Percentiles rank a stretch among this genome's conserved stretches.
phyloP scores from a whole-genome alignment of 2,888 invertebrate genomes.

The Rhimphoctona megacephalus region DNA sequence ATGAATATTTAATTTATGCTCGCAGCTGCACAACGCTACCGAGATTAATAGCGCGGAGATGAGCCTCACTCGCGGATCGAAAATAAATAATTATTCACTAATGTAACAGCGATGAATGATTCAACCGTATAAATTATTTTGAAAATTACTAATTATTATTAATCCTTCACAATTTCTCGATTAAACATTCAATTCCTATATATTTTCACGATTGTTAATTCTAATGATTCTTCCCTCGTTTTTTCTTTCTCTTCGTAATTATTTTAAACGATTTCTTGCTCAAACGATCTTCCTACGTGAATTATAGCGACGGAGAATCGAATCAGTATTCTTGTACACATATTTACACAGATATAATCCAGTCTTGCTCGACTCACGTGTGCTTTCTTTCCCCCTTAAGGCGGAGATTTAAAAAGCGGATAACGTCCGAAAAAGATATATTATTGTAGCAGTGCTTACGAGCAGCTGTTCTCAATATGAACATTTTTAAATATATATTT shows the following conservation, averaged over 20 bases:
- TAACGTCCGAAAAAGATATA: background rate
- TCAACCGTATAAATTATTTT: background rate
- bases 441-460: background rate
- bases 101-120: background rate
- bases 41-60: slow-evolving; percentile 12
- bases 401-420: background rate
- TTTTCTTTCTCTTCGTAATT: background rate
- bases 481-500: background rate
- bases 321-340: background rate
- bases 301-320: background rate
- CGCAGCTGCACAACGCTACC: slow-evolving; percentile 60
- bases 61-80: background rate
- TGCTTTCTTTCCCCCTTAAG: background rate
- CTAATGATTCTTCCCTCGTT: background rate
- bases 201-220: background rate
- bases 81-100: background rate
- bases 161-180: slow-evolving; percentile 7
- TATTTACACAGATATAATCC: background rate
- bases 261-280: background rate
- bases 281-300: background rate
- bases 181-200: slow-evolving; percentile 23
- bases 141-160: background rate
- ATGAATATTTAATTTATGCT: slow-evolving; percentile 7
- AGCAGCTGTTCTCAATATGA: background rate
- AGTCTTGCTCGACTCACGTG: background rate